Conservation (phyloP, 2,113 vertebrate genomes). For the Protobothrops flavoviridis region DNA sequence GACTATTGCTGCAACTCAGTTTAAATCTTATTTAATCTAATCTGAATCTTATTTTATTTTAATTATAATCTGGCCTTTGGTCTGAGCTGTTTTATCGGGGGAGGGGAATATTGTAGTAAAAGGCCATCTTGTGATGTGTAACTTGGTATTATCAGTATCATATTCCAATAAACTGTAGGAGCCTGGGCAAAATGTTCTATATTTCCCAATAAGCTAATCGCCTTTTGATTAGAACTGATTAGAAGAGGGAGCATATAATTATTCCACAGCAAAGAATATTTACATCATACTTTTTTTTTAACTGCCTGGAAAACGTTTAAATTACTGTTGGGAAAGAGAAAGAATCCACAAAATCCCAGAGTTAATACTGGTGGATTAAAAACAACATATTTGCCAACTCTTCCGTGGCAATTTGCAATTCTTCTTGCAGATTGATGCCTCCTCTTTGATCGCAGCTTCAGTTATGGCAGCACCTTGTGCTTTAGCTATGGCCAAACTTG, state of each 20-base stretch:
- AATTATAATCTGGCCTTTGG: neutral
- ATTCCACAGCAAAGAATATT: neutral
- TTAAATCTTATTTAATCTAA: no score
- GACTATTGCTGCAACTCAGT: neutral
- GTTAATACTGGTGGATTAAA: neutral
- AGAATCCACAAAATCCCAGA: neutral
- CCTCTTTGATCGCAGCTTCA: constrained; percentile 87
- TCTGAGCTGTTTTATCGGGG: neutral
- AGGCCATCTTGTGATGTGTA: neutral
- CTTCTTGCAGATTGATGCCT: constrained; percentile 80
- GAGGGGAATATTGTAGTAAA: neutral
- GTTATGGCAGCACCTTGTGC: constrained; percentile 97
- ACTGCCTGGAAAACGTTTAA: neutral
- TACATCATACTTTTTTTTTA: neutral
- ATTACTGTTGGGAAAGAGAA: neutral
- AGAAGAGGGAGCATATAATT: neutral
- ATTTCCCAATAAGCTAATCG: neutral
- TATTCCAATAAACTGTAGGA: neutral
- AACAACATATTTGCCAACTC: no score
- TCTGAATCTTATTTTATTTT: neutral
- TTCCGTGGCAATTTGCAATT: neutral
- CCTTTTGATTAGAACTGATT: neutral
- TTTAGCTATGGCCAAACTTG: constrained; percentile 87
- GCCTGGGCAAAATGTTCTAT: neutral
- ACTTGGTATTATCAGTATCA: neutral